A percentile compares a stretch with the other conserved stretches of the same genome.
Evolutionary conservation across 2,797 vertebrate species (phyloP).

Genomic region (Coracias cyanogaster): DNA sequence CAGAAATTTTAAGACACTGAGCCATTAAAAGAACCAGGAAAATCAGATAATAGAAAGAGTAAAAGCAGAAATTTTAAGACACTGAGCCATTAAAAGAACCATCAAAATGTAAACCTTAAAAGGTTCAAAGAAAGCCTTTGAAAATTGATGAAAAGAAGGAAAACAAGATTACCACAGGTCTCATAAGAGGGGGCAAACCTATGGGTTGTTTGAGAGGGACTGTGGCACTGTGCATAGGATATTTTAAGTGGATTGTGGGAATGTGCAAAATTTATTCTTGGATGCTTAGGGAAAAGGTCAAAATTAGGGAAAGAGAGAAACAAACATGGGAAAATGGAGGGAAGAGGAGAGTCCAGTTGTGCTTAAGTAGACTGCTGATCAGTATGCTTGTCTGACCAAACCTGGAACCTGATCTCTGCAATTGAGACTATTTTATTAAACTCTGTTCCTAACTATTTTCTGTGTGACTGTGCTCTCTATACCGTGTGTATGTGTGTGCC

Average conservation of each 20-base stretch:
- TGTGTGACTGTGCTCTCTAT: not conserved
- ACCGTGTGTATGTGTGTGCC: no score
- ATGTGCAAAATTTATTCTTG: not conserved
- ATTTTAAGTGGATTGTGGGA: not conserved
- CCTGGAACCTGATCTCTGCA: not conserved
- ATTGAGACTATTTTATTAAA: not conserved
- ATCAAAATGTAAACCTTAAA: not conserved
- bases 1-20: not conserved
- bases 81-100: not conserved
- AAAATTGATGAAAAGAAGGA: not conserved
- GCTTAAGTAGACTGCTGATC: not conserved
- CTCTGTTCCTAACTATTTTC: not conserved
- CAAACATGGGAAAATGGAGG: not conserved
- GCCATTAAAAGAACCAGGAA: no score
- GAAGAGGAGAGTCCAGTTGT: not conserved
- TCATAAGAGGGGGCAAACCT: not conserved
- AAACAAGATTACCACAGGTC: not conserved
- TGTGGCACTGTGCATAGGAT: not conserved
- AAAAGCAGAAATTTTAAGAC: not conserved
- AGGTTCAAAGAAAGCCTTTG: not conserved
- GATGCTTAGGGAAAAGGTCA: not conserved
- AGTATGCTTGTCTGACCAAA: not conserved
- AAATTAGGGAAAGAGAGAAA: not conserved
- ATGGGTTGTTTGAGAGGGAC: not conserved
- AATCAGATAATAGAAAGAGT: not conserved